Evolutionary conservation across 2,888 invertebrate genomes (phyloP), one percentile per base, ranked within the genome.

Genomic region (Eristalis intricaria): DNA sequence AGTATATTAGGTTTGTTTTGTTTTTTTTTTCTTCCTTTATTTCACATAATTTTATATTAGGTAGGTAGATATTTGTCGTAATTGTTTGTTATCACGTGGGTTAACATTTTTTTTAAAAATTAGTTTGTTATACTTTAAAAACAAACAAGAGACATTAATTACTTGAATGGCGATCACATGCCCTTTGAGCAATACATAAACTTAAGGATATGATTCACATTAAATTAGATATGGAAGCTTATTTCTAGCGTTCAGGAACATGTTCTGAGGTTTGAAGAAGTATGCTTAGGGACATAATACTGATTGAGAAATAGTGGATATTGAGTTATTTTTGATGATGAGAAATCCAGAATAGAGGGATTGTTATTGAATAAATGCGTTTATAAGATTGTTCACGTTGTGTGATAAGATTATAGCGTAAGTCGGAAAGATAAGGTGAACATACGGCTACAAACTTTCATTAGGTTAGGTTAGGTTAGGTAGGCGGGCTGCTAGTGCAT

Each of bases 61-160:
- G 19, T 50, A 50, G 50, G 19, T 70, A 71, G 70, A 75, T 78
- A 78, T 75, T 79, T 82, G 65, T 82, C 29, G 61, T 74, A 81
- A 70, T 40, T 61, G 61, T 78, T 2, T 26, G 26, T 75, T 86
- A 86, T 86, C 86, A 86, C 86, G 86, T 86, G 86, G 86, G 86
- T 64, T 35, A 75, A 73, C 22, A 63, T 29, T 29, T 65, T 15
- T 32, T 38, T n/a, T 64, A 32, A 32, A 64, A 78, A 43, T 78
- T 70, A 38, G 13, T 19, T 40, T 64, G 8, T 63, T 70, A 15
- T 35, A 32, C 63, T 63, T 63, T 63, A 50, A 50, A n/a, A n/a
- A 1, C 19, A n/a, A 50, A 2, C 5, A n/a, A 43, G 4, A 19
- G 15, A 7, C 4, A n/a, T n/a, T n/a, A 7, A n/a, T n/a, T n/a